Percentiles rank a stretch among this genome's conserved stretches.
phyloP scores from a whole-genome alignment of 2,888 invertebrate genomes.

The Apomyelois bistriatella region DNA sequence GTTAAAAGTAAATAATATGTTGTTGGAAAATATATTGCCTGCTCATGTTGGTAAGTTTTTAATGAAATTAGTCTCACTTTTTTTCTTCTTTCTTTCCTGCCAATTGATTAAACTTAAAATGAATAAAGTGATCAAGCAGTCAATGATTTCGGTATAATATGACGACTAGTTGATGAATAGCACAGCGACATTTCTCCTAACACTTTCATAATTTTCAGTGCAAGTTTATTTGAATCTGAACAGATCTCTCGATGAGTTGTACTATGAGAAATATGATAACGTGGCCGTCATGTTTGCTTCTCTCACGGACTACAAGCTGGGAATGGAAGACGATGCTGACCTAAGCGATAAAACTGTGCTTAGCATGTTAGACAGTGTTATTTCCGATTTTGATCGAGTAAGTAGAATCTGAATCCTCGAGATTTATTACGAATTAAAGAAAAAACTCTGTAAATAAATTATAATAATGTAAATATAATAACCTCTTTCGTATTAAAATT shows the following conservation, averaged over 20 bases:
- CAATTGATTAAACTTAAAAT: too few relatives aligned
- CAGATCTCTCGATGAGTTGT: conserved; percentile 86
- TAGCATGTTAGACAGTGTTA: conserved; percentile 91
- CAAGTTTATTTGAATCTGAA: conserved; percentile 87
- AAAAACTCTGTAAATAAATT: too few relatives aligned
- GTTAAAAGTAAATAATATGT: conserved; percentile 91
- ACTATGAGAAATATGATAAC: conserved; percentile 92
- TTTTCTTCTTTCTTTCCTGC: too few relatives aligned
- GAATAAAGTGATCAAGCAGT: too few relatives aligned
- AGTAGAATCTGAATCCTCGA: too few relatives aligned
- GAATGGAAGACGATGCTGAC: conserved; percentile 83
- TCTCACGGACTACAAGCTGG: conserved; percentile 88
- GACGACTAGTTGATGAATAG: too few relatives aligned
- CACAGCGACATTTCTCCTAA: too few relatives aligned
- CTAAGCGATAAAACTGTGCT: conserved; percentile 83
- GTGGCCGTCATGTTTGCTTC: conserved; percentile 98
- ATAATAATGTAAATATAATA: too few relatives aligned
- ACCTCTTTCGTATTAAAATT: too few relatives aligned
- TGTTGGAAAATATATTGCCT: conserved; percentile 95
- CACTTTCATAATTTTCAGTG: conserved; percentile 68
- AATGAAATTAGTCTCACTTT: background rate
- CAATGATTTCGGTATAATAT: too few relatives aligned
- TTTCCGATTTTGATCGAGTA: conserved; percentile 95
- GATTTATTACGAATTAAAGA: too few relatives aligned
- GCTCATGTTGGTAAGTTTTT: conserved; percentile 89